These are phyloP conservation scores for Corythaeola cristata DNA, from an alignment of 2,113 vertebrate species.

Conservation along the genomic window DNA sequence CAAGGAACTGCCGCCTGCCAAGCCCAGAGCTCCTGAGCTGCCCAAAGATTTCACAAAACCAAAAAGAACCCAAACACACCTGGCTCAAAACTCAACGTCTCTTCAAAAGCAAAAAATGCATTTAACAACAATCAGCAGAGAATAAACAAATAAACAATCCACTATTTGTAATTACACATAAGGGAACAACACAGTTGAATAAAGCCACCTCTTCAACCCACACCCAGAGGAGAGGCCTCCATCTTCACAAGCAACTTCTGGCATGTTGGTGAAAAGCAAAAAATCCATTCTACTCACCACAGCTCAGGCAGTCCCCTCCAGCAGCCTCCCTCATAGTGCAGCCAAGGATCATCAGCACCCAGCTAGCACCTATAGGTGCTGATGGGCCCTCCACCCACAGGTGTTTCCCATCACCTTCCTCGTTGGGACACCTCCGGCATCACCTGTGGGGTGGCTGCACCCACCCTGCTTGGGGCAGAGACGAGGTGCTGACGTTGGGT, in stretches of 20 bases:
- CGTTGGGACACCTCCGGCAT: fast-evolving
- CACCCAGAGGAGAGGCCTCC: not conserved
- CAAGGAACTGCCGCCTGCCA: not conserved
- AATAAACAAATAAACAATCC: not conserved
- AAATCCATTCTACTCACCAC: not conserved
- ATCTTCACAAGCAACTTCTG: not conserved
- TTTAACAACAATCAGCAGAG: not conserved
- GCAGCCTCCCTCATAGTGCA: not conserved
- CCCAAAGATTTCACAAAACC: not conserved
- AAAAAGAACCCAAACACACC: not conserved
- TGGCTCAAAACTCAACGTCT: not conserved
- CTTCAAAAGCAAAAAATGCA: not conserved
- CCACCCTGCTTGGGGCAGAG: not conserved
- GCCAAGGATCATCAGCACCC: not conserved
- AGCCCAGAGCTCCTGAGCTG: not conserved
- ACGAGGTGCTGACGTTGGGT: fast-evolving
- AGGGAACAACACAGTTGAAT: not conserved
- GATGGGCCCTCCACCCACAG: not conserved
- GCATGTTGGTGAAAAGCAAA: not conserved
- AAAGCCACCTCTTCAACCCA: not conserved
- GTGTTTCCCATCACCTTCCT: not conserved
- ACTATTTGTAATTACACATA: not conserved
- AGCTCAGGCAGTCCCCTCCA: not conserved
- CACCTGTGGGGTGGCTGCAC: not conserved
- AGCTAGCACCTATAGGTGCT: not conserved